Evolutionary conservation across 2,888 invertebrate genomes (phyloP).

Genomic region (Leptinotarsa rubiginosa): DNA sequence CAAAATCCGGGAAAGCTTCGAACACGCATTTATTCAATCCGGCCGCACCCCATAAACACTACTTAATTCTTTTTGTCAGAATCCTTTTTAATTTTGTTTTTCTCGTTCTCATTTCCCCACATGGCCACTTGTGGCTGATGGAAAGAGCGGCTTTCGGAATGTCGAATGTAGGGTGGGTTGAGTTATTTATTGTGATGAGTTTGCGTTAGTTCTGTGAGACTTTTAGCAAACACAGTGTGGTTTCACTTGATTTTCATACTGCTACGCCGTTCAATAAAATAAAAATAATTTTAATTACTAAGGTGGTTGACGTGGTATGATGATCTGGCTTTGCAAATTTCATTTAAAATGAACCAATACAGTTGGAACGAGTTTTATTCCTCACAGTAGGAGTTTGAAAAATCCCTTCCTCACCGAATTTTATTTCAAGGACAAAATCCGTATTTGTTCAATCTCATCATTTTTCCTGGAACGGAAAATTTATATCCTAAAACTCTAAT

Average conservation of each 20-base stretch:
- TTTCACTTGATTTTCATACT: neutral
- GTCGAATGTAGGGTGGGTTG: slow-evolving; percentile 23
- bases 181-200: slow-evolving; percentile 47
- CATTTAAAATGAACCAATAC: no score
- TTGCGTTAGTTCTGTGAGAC: slow-evolving; percentile 50
- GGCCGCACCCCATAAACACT: slow-evolving; percentile 57
- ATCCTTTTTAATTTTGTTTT: slow-evolving; percentile 38
- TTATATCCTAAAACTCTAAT: no score
- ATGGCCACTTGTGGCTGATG: slow-evolving; percentile 31
- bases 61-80: slow-evolving; percentile 47
- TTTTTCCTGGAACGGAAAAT: no score
- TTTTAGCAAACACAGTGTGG: slow-evolving; percentile 30
- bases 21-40: slow-evolving; percentile 65
- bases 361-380: no score
- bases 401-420: no score
- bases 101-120: slow-evolving; percentile 21
- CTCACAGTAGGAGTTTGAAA: no score
- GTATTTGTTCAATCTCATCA: no score
- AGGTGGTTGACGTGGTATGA: no score
- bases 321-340: no score
- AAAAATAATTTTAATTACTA: no score
- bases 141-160: slow-evolving; percentile 15
- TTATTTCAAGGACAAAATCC: no score
- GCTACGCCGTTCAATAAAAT: no score
- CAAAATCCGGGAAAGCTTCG: slow-evolving; percentile 61